A percentile compares a stretch with the other conserved stretches of the same genome.
Evolutionary conservation across 2,888 invertebrate species (phyloP).

Genomic region (Notodonta ziczac): DNA sequence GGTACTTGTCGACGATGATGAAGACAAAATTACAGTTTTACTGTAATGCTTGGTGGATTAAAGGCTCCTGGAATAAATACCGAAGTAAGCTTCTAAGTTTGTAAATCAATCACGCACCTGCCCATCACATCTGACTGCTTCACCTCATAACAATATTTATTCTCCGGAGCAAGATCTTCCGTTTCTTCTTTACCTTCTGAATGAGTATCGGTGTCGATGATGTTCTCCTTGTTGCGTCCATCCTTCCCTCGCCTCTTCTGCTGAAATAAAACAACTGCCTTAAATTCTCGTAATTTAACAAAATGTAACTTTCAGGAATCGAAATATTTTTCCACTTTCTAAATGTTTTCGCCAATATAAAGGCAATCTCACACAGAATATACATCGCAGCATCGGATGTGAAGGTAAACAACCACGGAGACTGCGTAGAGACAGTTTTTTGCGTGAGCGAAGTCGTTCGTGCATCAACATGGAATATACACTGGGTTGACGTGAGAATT

Average conservation of each 20-base stretch:
- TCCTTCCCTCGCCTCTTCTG: slow-evolving; percentile 71
- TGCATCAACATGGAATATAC: slow-evolving; percentile 53
- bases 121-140: slow-evolving; percentile 86
- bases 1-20: too few species aligned
- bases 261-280: slow-evolving; percentile 41
- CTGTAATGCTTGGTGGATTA: too few species aligned
- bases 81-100: too few species aligned
- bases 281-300: background rate
- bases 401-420: slow-evolving; percentile 34
- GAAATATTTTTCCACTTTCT: slow-evolving; percentile 5
- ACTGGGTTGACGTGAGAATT: slow-evolving; percentile 60
- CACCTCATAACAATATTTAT: slow-evolving; percentile 80
- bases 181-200: slow-evolving; percentile 40
- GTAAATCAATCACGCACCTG: slow-evolving; percentile 60
- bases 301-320: background rate
- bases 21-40: too few species aligned
- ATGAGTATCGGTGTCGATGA: slow-evolving; percentile 53
- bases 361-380: slow-evolving; percentile 60
- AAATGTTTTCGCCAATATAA: background rate
- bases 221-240: slow-evolving; percentile 71
- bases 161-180: slow-evolving; percentile 76
- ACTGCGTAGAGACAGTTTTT: slow-evolving; percentile 47
- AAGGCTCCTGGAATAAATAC: too few species aligned
- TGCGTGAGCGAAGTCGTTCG: slow-evolving; percentile 53
- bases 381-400: slow-evolving; percentile 61